Percentiles rank a stretch among this genome's conserved stretches.
Conservation (phyloP, 2,113 vertebrate species). For the Chunga burmeisteri region DNA sequence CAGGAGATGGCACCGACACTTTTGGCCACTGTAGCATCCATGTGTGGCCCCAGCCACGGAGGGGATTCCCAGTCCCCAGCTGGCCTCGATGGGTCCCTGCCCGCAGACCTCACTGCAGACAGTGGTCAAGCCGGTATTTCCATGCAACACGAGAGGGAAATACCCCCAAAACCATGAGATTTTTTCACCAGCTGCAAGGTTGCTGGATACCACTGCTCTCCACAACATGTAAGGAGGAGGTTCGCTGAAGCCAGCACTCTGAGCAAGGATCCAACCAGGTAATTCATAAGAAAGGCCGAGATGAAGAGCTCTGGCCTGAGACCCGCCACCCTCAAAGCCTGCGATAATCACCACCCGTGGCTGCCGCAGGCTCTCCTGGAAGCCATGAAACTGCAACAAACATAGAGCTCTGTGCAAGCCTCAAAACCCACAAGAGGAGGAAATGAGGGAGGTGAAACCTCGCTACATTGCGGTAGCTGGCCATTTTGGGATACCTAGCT, state of each 20-base stretch:
- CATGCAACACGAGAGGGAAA: not conserved
- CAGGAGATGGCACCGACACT: not conserved
- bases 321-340: not conserved
- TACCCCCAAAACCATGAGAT: not conserved
- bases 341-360: rapidly evolving
- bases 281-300: not conserved
- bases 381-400: not conserved
- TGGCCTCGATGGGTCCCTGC: not conserved
- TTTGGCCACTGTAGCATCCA: not conserved
- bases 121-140: not conserved
- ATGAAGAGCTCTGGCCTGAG: not conserved
- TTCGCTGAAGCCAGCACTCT: not conserved
- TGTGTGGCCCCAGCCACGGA: rapidly evolving
- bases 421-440: not conserved
- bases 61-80: not conserved
- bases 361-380: not conserved
- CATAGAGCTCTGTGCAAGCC: not conserved
- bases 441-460: not conserved
- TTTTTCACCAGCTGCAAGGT: not conserved
- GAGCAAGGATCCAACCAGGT: not conserved
- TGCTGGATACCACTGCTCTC: not conserved
- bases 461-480: rapidly evolving
- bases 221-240: rapidly evolving
- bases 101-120: rapidly evolving
- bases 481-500: not conserved